A percentile compares a stretch with the other conserved stretches of the same genome.
These are phyloP conservation scores for Dichetophora obliterata DNA, from an alignment of 2,888 invertebrate genomes.

Conservation along the genomic window DNA sequence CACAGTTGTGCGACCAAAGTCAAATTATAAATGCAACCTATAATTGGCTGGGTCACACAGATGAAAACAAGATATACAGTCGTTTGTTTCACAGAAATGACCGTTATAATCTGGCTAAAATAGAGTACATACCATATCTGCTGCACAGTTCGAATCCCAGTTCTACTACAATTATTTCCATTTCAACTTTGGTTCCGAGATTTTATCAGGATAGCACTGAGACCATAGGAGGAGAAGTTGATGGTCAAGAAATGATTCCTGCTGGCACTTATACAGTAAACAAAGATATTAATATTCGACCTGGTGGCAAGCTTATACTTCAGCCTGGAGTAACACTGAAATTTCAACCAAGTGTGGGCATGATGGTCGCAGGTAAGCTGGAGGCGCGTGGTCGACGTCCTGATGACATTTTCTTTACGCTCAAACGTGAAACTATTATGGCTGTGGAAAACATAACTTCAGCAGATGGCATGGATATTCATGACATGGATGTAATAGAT, in stretches of 20 bases:
- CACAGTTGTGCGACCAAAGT: conserved; percentile 94
- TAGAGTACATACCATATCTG: conserved; percentile 91
- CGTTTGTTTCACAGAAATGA: conserved; percentile 88
- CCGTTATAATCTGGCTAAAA: conserved; percentile 93
- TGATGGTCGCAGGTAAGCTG: conserved; percentile 95
- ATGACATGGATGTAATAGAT: conserved; percentile 66
- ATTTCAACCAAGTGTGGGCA: conserved; percentile 94
- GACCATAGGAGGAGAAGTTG: conserved; percentile 91
- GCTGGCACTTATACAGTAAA: conserved; percentile 91
- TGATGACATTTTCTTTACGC: conserved; percentile 83
- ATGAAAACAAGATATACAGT: conserved; percentile 81
- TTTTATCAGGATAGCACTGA: conserved; percentile 80
- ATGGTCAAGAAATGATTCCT: conserved; percentile 86
- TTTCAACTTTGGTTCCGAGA: conserved; percentile 83
- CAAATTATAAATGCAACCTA: conserved; percentile 92
- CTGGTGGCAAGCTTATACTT: conserved; percentile 90
- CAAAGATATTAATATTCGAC: conserved; percentile 93
- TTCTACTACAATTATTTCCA: conserved; percentile 83
- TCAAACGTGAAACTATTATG: conserved; percentile 82
- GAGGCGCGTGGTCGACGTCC: conserved; percentile 85
- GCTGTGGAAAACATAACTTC: conserved; percentile 76
- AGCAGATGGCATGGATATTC: conserved; percentile 70
- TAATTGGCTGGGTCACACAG: conserved; percentile 90
- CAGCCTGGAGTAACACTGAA: conserved; percentile 89
- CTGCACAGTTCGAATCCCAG: conserved; percentile 91